These are phyloP conservation scores for Dendronephthya gigantea DNA, from an alignment of 64 coral and sea anemone genomes.

Conservation along the genomic window DNA sequence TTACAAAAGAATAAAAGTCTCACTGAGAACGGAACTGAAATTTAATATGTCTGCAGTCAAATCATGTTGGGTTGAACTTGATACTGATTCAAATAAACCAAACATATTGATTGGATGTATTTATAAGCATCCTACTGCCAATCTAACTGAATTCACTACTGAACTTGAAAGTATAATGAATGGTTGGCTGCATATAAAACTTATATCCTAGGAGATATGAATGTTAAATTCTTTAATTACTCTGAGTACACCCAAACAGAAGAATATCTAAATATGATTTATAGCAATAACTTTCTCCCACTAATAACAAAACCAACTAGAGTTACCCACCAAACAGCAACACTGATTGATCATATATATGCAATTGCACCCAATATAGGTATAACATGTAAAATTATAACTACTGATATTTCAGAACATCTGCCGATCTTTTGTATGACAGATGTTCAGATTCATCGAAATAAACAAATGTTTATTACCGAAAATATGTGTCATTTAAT, in stretches of 20 bases:
- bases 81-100: not conserved
- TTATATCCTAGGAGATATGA: constrained; percentile 36
- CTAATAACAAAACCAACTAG: constrained; percentile 47
- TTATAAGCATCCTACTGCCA: constrained; percentile 42
- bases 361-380: constrained; percentile 26
- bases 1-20: constrained; percentile 9
- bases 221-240: constrained; percentile 44
- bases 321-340: constrained; percentile 25
- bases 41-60: constrained; percentile 30
- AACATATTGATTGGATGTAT: constrained; percentile 23
- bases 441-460: not conserved
- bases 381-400: constrained; percentile 24
- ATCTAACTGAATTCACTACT: constrained; percentile 32
- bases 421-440: constrained; percentile 39
- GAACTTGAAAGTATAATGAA: constrained; percentile 28
- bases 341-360: constrained; percentile 44
- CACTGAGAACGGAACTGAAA: constrained; percentile 31
- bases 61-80: constrained; percentile 44
- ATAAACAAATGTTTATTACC: not conserved
- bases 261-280: constrained; percentile 47
- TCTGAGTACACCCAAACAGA: constrained; percentile 29
- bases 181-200: constrained; percentile 21
- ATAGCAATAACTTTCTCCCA: constrained; percentile 38
- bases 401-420: constrained; percentile 41
- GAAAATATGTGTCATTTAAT: constrained; percentile 1